Conservation (phyloP, 2,888 invertebrate species). For the Ethmia dodecea region DNA sequence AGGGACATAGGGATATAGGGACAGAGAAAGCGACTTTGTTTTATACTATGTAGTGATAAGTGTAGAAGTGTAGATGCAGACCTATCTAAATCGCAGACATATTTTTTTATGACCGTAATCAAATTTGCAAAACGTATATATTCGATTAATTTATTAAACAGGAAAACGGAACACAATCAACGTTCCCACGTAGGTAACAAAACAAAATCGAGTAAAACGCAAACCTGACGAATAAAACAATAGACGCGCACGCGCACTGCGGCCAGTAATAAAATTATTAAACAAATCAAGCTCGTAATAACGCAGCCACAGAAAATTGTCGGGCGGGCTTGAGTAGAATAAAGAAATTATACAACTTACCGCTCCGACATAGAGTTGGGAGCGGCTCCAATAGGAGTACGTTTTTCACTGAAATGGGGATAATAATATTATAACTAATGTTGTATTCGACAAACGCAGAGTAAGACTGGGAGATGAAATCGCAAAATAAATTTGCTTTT, state of each 20-base stretch:
- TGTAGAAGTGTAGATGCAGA: too few relatives aligned
- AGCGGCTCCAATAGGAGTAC: slow-evolving; percentile 33
- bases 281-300: slow-evolving; percentile 76
- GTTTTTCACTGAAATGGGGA: not conserved
- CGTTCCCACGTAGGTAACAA: slow-evolving; percentile 22
- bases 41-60: too few relatives aligned
- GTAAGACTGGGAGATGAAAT: too few relatives aligned
- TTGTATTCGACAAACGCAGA: too few relatives aligned
- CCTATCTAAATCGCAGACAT: too few relatives aligned
- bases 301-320: slow-evolving; percentile 71
- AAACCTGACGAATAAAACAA: slow-evolving; percentile 47
- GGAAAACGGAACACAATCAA: slow-evolving; percentile 4
- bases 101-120: too few relatives aligned
- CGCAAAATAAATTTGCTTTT: too few relatives aligned
- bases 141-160: slow-evolving; percentile 3
- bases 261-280: slow-evolving; percentile 75
- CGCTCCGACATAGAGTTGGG: too few relatives aligned
- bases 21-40: too few relatives aligned
- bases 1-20: too few relatives aligned
- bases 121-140: too few relatives aligned
- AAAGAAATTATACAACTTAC: slow-evolving; percentile 74
- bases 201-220: slow-evolving; percentile 31
- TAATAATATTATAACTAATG: too few relatives aligned
- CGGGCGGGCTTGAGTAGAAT: slow-evolving; percentile 63
- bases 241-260: slow-evolving; percentile 24